A percentile compares a stretch with the other conserved stretches of the same genome.
Conservation (phyloP, 2,113 vertebrate species). For the Ictidomys tridecemlineatus region DNA sequence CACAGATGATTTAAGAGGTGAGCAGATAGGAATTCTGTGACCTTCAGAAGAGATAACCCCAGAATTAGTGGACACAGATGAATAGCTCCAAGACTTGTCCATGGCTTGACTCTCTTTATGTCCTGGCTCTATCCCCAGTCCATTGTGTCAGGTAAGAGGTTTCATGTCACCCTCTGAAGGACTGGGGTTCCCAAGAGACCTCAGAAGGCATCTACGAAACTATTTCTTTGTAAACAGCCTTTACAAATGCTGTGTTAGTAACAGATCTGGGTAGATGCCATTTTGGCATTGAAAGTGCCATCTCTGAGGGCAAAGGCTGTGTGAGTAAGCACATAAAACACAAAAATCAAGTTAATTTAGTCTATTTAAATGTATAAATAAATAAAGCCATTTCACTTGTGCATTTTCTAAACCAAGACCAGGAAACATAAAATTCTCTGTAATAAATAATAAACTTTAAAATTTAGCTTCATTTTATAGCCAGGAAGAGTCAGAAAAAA, state of each 20-base stretch:
- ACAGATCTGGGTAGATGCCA: slow-evolving; percentile 31
- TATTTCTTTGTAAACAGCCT: slow-evolving; percentile 56
- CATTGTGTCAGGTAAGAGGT: slow-evolving; percentile 58
- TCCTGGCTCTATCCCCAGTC: slow-evolving; percentile 50
- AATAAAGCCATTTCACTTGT: slow-evolving; percentile 1
- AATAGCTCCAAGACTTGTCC: slow-evolving; percentile 30
- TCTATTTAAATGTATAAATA: slow-evolving; percentile 65
- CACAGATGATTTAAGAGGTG: slow-evolving; percentile 70
- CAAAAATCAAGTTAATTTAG: slow-evolving; percentile 60
- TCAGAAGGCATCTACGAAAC: not conserved
- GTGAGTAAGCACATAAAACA: slow-evolving; percentile 34
- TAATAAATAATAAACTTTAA: slow-evolving; percentile 54
- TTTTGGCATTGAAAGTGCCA: slow-evolving; percentile 58
- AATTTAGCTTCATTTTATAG: slow-evolving; percentile 42
- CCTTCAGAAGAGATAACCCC: slow-evolving; percentile 60
- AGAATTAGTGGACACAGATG: slow-evolving; percentile 9
- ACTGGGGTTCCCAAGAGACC: slow-evolving; percentile 15
- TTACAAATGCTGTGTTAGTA: slow-evolving; percentile 19
- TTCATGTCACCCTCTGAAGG: slow-evolving; percentile 42
- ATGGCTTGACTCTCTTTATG: slow-evolving; percentile 47
- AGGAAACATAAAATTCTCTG: slow-evolving; percentile 50
- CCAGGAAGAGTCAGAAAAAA: not conserved
- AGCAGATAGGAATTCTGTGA: slow-evolving; percentile 66
- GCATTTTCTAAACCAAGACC: slow-evolving; percentile 65
- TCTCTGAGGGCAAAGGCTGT: slow-evolving; percentile 36